Base-by-base conservation (phyloP, 1,140 invertebrate genomes). In the Penaeus chinensis region DNA sequence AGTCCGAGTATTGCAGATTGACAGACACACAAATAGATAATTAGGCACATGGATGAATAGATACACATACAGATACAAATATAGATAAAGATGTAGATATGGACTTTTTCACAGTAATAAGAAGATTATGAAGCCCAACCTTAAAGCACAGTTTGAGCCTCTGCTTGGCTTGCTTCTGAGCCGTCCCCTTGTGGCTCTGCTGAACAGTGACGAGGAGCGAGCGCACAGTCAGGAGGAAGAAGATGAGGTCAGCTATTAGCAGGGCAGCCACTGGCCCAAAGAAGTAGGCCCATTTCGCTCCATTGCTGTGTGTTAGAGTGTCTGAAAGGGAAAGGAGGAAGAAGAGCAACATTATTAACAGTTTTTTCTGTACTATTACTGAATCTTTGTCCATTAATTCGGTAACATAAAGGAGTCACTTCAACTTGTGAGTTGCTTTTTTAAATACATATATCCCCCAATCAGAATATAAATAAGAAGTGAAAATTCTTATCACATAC, bases 251-350 rank as follows among this genome's bases (percentile, higher is more conserved):
- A 8, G 84, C 83, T 63, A 90, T 11, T 37, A 90, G 89, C 71
- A 90, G 82, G 32, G 90, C 84, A 18, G 90, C 89, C 74, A 90
- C 88, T 0, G 90, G 90, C 0, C 90, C 90, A 24, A 89, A 88
- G 74, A 90, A 90, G 60, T 90, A 90, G 10, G 88, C 90, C 89
- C 89, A 90, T 78, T 90, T 90, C 2, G 89, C 89, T 20, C 77
- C 89, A 76, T 89, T 89, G 77, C 87, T 89, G 82, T 89, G 82
- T 24, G 79, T 89, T 60, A 84, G 78, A 0, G 89, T 76, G 66
- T 87, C 89, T 89, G 84, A 42, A 19, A n/a, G 19, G 20, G 74
- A 27, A 13, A 63, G 22, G 0, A 11, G 85, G 42, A 54, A 66
- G 27, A 2, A 78, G 20, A 37, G 19, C 7, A 62, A 80, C 47